These are phyloP conservation scores for Venustaconcha ellipsiformis DNA, from an alignment of 1,140 invertebrate species.

Conservation along the genomic window DNA sequence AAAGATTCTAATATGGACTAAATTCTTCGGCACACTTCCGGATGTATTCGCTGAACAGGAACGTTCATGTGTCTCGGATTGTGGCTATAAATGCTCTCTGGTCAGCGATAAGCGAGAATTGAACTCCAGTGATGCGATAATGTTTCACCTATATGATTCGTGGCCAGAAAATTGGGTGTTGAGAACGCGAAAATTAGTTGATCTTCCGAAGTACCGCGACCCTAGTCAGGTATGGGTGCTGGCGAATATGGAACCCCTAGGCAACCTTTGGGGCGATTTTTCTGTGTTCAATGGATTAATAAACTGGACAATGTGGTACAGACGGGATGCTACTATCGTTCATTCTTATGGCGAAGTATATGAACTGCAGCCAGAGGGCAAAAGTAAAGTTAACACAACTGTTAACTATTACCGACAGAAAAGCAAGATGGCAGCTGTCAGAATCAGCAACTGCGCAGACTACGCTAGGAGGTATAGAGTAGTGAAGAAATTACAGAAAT, in stretches of 20 bases:
- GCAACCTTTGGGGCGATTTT: constrained; percentile 37
- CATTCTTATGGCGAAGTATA: constrained; percentile 39
- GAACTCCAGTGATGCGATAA: constrained; percentile 48
- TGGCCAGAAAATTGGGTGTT: constrained; percentile 24
- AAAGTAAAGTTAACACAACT: neutral
- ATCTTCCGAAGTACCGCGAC: constrained; percentile 34
- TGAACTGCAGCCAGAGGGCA: constrained; percentile 23
- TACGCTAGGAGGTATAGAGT: constrained; percentile 72
- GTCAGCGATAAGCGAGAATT: constrained; percentile 48
- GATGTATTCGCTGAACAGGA: too few relatives aligned
- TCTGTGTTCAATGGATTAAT: constrained; percentile 34
- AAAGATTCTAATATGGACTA: too few relatives aligned
- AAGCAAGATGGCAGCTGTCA: constrained; percentile 71
- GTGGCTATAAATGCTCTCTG: constrained; percentile 26
- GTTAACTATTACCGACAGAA: constrained; percentile 23
- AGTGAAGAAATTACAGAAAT: constrained; percentile 71
- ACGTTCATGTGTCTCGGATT: too few relatives aligned
- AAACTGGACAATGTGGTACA: constrained; percentile 58
- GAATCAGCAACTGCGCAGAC: constrained; percentile 76
- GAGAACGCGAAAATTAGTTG: constrained; percentile 12
- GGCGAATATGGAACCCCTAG: constrained; percentile 48
- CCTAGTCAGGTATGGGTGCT: constrained; percentile 51
- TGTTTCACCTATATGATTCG: constrained; percentile 51
- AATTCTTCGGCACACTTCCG: too few relatives aligned
- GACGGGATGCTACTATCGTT: constrained; percentile 47